Conservation (phyloP, 2,797 vertebrate species). For the Platalea minor region DNA sequence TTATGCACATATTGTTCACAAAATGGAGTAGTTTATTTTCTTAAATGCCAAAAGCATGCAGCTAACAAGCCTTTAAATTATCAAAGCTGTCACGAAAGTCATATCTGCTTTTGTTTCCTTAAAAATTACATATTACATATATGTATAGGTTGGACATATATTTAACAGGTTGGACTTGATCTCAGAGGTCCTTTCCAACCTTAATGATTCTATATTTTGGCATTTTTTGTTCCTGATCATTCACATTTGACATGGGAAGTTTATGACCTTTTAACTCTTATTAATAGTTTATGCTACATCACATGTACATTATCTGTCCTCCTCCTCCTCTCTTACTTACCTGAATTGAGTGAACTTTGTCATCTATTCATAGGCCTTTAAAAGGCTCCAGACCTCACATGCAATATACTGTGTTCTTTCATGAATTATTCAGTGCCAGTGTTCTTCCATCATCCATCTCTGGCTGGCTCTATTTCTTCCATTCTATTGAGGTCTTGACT, state of each 20-base stretch:
- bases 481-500: constrained; percentile 19
- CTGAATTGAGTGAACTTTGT: background rate
- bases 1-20: background rate
- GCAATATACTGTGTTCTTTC: background rate
- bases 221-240: background rate
- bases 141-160: too few species aligned
- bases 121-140: background rate
- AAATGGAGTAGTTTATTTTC: background rate
- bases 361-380: constrained; percentile 9
- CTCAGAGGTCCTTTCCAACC: too few species aligned
- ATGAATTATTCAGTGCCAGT: constrained; percentile 31
- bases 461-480: constrained; percentile 16
- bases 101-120: background rate
- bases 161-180: too few species aligned
- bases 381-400: background rate
- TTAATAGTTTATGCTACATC: constrained; percentile 34
- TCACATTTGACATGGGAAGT: constrained; percentile 8
- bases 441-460: constrained; percentile 32
- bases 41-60: background rate
- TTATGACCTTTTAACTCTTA: background rate
- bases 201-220: background rate
- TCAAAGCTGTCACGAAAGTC: background rate
- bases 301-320: background rate
- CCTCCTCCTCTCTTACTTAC: background rate
- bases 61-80: background rate